A percentile compares a stretch with the other conserved stretches of the same genome.
These are phyloP conservation scores for Scaptomyza polygonia DNA, from an alignment of 2,888 invertebrate genomes.

Conservation along the genomic window DNA sequence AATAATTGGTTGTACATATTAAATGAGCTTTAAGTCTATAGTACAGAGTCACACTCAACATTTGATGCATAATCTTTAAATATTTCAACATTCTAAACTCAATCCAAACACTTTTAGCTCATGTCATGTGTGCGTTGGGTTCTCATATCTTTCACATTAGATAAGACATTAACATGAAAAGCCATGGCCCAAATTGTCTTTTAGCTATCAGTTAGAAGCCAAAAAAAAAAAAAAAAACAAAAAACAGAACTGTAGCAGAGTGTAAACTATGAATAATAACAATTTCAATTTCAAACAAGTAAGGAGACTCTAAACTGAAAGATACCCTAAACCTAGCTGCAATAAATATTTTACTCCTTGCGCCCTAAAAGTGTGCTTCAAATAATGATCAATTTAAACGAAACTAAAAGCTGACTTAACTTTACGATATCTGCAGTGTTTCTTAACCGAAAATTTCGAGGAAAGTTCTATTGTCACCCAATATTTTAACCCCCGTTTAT, in stretches of 20 bases:
- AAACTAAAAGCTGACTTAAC: too few relatives aligned
- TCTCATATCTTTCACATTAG: conserved; percentile 60
- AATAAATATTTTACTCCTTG: too few relatives aligned
- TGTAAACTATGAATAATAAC: conserved; percentile 27
- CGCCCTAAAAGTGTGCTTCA: too few relatives aligned
- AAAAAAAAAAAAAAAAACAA: background rate
- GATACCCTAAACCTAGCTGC: too few relatives aligned
- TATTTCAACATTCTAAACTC: conserved; percentile 11
- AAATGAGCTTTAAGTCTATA: conserved; percentile 11
- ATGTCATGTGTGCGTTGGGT: conserved; percentile 50
- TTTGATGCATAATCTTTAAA: conserved; percentile 25
- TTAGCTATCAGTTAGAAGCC: conserved; percentile 46
- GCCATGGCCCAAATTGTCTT: conserved; percentile 68
- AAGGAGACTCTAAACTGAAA: too few relatives aligned
- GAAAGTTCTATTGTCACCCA: too few relatives aligned
- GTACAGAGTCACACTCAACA: background rate
- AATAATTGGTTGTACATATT: background rate
- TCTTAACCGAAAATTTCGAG: too few relatives aligned
- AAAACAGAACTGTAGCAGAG: conserved; percentile 11
- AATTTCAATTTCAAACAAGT: conserved; percentile 6
- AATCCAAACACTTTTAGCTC: conserved; percentile 12
- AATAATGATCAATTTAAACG: too few relatives aligned
- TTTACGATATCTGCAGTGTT: too few relatives aligned
- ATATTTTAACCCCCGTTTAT: too few relatives aligned
- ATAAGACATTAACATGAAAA: conserved; percentile 46